phyloP scores from a whole-genome alignment of 2,113 vertebrate genomes.

The Chaetodon trifascialis region DNA sequence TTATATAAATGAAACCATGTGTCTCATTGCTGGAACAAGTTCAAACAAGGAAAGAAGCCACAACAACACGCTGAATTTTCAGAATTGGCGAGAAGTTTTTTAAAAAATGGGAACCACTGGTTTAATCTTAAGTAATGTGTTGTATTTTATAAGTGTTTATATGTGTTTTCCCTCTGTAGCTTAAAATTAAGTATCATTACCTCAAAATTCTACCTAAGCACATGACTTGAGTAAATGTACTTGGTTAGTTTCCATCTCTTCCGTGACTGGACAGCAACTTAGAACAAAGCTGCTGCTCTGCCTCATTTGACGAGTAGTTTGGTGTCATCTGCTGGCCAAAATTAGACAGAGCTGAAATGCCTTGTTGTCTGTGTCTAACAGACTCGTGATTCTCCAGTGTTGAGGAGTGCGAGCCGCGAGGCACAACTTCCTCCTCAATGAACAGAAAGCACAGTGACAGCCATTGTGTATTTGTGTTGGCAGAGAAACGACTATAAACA shows the following conservation, averaged over 20 bases:
- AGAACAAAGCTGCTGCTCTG: not conserved
- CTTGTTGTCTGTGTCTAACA: not conserved
- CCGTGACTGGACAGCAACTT: not conserved
- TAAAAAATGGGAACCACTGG: not conserved
- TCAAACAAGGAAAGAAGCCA: not conserved
- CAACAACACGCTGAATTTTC: not conserved
- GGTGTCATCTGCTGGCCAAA: conserved; percentile 71
- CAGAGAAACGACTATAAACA: not conserved
- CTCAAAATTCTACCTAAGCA: not conserved
- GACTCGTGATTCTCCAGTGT: conserved; percentile 26
- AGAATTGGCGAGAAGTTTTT: no score
- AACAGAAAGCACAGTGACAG: conserved; percentile 1
- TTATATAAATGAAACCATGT: not conserved
- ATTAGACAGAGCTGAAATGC: not conserved
- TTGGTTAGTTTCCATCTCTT: not conserved
- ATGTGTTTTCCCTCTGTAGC: not conserved
- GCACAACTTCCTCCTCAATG: conserved; percentile 5
- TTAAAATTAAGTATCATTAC: no score
- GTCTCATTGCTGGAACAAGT: not conserved
- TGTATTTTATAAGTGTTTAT: not conserved
- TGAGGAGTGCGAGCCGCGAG: conserved; percentile 20
- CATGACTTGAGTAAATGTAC: not conserved
- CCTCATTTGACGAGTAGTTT: conserved; percentile 32
- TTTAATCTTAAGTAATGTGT: no score
- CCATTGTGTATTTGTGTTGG: not conserved